A percentile compares a stretch with the other conserved stretches of the same genome.
phyloP scores from a whole-genome alignment of 2,797 vertebrate genomes.

The Smutsia temminckii region DNA sequence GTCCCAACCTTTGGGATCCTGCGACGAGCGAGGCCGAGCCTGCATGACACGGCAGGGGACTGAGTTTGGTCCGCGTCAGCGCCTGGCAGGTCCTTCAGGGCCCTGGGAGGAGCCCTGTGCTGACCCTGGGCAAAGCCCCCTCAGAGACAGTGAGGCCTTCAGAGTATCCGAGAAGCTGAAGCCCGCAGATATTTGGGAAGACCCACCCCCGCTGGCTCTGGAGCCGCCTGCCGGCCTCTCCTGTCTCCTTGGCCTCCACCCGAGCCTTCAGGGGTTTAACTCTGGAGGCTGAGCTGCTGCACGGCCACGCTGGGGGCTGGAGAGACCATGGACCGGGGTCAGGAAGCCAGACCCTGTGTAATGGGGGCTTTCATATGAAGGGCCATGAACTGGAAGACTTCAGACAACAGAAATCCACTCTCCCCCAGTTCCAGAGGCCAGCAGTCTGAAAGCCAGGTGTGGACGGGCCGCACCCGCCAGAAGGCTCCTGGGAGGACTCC shows the following conservation, averaged over 20 bases:
- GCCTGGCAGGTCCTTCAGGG: not conserved
- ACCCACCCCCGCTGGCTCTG: fast-evolving
- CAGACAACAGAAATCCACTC: not conserved
- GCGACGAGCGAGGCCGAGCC: fast-evolving
- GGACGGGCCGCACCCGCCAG: fast-evolving
- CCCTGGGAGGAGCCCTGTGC: not conserved
- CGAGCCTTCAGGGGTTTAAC: not conserved
- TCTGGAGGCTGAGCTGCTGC: not conserved
- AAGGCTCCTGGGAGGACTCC: not conserved
- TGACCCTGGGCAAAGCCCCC: not conserved
- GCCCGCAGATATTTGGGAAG: not conserved
- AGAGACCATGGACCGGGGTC: fast-evolving
- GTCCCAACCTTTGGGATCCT: not conserved
- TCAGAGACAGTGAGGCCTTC: fast-evolving
- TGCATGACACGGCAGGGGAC: fast-evolving
- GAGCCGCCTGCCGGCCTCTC: not conserved
- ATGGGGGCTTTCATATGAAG: fast-evolving
- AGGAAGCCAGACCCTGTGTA: fast-evolving
- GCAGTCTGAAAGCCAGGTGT: not conserved
- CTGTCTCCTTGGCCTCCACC: not conserved
- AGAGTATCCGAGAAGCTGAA: fast-evolving
- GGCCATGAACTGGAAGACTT: fast-evolving
- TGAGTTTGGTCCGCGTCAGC: fast-evolving
- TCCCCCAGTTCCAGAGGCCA: not conserved
- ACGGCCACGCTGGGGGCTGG: fast-evolving